Evolutionary conservation across 2,113 vertebrate genomes (phyloP).

Genomic region (Tichodroma muraria): DNA sequence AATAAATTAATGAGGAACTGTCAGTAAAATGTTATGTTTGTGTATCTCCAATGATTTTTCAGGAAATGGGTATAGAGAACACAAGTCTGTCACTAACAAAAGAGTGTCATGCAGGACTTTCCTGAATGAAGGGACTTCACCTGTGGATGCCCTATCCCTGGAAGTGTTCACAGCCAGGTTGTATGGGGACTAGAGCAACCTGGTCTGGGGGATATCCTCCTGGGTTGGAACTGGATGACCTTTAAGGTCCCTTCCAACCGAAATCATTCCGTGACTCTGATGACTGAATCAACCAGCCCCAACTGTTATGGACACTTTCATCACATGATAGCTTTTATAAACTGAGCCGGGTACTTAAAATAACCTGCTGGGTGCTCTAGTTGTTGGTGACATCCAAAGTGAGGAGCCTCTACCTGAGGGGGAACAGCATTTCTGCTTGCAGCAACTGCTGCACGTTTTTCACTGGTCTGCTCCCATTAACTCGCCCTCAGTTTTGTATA

Average conservation of each 20-base stretch:
- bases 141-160: background rate
- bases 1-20: background rate
- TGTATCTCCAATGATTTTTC: background rate
- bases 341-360: background rate
- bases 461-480: background rate
- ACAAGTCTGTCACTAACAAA: background rate
- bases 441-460: background rate
- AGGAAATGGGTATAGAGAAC: background rate
- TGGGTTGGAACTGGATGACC: background rate
- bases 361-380: background rate
- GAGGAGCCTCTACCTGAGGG: background rate
- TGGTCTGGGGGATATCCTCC: no score
- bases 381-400: background rate
- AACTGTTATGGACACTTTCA: background rate
- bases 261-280: background rate
- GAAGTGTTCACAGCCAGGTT: background rate
- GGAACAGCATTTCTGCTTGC: background rate
- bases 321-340: background rate
- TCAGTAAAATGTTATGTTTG: rapidly evolving
- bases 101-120: background rate
- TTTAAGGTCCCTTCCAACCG: background rate
- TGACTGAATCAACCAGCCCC: background rate
- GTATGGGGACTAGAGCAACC: background rate
- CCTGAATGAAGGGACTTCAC: background rate
- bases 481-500: background rate